Percentiles rank a stretch among this genome's conserved stretches.
Evolutionary conservation across 2,888 invertebrate genomes (phyloP).

Genomic region (Halictus ligatus): DNA sequence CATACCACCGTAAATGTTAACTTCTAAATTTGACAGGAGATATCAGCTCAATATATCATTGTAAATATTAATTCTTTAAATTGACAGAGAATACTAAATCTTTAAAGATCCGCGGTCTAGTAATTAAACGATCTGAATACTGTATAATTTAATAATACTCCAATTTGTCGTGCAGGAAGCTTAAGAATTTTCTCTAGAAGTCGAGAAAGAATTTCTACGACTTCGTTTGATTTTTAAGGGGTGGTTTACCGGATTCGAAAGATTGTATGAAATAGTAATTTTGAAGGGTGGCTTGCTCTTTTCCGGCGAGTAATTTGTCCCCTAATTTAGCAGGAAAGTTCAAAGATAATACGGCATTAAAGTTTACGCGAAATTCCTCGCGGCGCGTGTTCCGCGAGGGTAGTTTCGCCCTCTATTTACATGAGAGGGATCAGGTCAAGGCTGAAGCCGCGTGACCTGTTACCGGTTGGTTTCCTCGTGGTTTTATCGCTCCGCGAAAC

Average conservation of each 20-base stretch:
- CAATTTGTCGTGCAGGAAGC: no score
- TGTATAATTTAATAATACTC: no score
- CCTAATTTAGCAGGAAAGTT: background rate
- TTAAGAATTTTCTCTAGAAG: no score
- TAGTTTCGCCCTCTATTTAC: background rate
- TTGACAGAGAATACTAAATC: no score
- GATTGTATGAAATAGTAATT: background rate
- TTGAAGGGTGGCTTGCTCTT: background rate
- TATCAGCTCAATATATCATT: no score
- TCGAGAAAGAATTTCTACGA: no score
- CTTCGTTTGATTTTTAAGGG: background rate
- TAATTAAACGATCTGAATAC: no score
- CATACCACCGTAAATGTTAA: no score
- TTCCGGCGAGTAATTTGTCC: background rate
- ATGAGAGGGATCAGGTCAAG: background rate
- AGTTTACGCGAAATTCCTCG: background rate
- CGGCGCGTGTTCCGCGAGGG: background rate
- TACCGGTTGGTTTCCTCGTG: background rate
- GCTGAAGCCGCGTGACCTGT: background rate
- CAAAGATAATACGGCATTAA: background rate
- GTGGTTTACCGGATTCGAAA: background rate
- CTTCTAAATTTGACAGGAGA: no score
- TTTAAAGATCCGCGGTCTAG: no score
- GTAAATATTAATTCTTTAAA: no score
- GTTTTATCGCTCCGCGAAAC: slow-evolving; percentile 5